These are phyloP conservation scores for Ceyx margarethae DNA, from an alignment of 2,113 vertebrate species.

Conservation along the genomic window DNA sequence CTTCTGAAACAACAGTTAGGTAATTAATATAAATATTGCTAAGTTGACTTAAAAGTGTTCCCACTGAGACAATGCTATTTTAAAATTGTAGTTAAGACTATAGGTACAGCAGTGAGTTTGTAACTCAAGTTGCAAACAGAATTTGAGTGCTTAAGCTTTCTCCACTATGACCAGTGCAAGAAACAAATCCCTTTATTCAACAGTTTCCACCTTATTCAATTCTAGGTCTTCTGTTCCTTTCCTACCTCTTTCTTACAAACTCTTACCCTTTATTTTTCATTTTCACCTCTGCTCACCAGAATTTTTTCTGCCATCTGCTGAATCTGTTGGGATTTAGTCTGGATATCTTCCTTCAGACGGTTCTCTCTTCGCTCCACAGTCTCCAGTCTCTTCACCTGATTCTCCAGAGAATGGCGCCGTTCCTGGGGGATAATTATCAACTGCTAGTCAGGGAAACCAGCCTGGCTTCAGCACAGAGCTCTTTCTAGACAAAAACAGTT, in stretches of 20 bases:
- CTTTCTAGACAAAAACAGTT: neutral
- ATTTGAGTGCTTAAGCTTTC: neutral
- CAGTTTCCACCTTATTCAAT: neutral
- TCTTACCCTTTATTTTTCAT: slow-evolving; percentile 55
- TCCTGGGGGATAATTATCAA: slow-evolving; percentile 81
- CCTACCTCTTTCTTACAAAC: slow-evolving; percentile 12
- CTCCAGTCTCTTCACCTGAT: slow-evolving; percentile 96
- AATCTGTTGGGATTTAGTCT: slow-evolving; percentile 96
- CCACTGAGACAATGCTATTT: neutral
- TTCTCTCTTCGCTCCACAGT: slow-evolving; percentile 94
- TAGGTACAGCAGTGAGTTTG: neutral
- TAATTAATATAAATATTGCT: neutral
- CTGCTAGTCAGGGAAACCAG: neutral
- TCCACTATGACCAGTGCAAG: neutral
- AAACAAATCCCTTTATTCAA: neutral
- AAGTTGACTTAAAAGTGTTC: neutral
- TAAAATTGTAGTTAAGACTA: neutral
- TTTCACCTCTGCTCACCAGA: slow-evolving; percentile 85
- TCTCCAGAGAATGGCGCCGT: slow-evolving; percentile 95
- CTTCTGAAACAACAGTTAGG: neutral
- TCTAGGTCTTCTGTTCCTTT: slow-evolving; percentile 42
- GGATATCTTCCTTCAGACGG: slow-evolving; percentile 97
- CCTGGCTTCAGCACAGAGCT: neutral
- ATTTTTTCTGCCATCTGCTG: slow-evolving; percentile 99
- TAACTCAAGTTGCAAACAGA: neutral